phyloP scores from a whole-genome alignment of 2,797 vertebrate species.

The Myotis myotis region DNA sequence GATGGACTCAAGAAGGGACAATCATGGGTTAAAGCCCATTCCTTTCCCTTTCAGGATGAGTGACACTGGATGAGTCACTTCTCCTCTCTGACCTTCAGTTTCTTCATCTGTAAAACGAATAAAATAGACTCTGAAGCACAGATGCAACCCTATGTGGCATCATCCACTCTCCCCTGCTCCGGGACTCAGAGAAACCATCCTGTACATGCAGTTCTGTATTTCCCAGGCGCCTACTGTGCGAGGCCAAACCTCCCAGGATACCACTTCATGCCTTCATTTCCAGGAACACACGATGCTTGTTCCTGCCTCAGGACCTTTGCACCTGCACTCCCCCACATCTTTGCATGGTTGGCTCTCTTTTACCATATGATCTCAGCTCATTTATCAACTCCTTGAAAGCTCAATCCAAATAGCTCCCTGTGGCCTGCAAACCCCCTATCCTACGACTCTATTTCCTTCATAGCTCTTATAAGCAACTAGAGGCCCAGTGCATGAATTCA shows the following conservation, averaged over 20 bases:
- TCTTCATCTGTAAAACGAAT: background rate
- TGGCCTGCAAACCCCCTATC: background rate
- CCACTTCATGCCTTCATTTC: background rate
- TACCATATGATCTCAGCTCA: background rate
- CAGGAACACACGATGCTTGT: background rate
- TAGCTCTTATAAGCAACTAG: background rate
- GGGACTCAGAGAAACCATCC: background rate
- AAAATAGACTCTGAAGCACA: background rate
- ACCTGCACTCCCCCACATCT: background rate
- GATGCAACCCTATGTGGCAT: background rate
- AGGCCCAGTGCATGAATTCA: no score
- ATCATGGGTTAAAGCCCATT: background rate
- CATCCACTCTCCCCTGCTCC: background rate
- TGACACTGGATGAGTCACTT: background rate
- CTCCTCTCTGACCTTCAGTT: background rate
- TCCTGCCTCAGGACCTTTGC: constrained; percentile 15
- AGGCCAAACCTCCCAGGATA: background rate
- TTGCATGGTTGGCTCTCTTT: background rate
- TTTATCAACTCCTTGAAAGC: background rate
- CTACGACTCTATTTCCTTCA: background rate
- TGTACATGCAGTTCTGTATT: background rate
- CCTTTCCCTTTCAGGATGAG: background rate
- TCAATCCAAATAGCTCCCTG: background rate
- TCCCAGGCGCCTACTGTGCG: background rate
- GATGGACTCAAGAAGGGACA: background rate